A percentile compares a stretch with the other conserved stretches of the same genome.
These are phyloP conservation scores for Microcebus tavaratra DNA, from an alignment of 2,113 vertebrate genomes.

Conservation along the genomic window DNA sequence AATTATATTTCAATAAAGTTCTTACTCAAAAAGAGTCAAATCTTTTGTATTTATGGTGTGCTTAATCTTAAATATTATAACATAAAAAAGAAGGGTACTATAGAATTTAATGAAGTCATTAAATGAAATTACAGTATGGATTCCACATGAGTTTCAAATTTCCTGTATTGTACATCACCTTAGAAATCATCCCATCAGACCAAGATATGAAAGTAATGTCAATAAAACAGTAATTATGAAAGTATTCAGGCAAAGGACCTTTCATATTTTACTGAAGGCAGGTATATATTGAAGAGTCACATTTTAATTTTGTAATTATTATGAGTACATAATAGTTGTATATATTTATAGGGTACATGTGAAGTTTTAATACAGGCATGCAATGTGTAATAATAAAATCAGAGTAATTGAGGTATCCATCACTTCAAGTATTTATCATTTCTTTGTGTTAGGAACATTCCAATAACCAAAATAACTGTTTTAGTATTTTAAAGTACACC, in stretches of 20 bases:
- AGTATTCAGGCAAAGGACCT: slow-evolving; percentile 43
- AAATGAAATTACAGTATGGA: slow-evolving; percentile 59
- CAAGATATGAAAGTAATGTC: slow-evolving; percentile 41
- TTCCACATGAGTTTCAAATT: slow-evolving; percentile 52
- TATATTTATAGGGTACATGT: no score
- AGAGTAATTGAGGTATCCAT: no score
- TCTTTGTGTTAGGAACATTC: no score
- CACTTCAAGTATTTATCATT: no score
- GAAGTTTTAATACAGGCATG: no score
- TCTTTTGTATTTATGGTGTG: slow-evolving; percentile 28
- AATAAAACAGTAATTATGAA: slow-evolving; percentile 64
- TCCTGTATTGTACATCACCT: slow-evolving; percentile 37
- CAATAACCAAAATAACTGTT: no score
- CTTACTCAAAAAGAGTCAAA: not conserved
- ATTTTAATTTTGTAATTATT: not conserved
- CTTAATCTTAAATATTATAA: slow-evolving; percentile 69
- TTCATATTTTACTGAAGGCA: slow-evolving; percentile 55
- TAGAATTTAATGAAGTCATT: slow-evolving; percentile 57
- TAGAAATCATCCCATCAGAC: slow-evolving; percentile 31
- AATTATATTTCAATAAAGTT: not conserved
- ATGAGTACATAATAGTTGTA: no score
- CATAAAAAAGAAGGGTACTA: slow-evolving; percentile 66
- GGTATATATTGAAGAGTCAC: slow-evolving; percentile 5
- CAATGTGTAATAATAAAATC: no score
- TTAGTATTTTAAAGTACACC: no score